phyloP scores from a whole-genome alignment of 2,888 invertebrate genomes.

The Caenorhabditis drosophilae region DNA sequence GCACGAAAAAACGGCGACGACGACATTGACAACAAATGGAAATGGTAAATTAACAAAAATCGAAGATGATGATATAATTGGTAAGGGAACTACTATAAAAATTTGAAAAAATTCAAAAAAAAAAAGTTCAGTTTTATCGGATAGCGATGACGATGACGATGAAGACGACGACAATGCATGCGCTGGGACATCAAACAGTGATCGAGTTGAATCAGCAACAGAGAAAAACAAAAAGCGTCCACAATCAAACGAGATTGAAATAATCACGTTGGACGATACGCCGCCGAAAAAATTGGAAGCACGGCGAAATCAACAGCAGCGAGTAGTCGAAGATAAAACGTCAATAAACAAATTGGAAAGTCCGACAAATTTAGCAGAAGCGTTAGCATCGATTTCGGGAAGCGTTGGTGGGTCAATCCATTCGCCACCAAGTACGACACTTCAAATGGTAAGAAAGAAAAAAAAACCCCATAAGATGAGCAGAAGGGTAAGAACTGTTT shows the following conservation, averaged over 20 bases:
- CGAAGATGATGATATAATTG: slow-evolving; percentile 19
- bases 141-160: slow-evolving; percentile 28
- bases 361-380: not conserved
- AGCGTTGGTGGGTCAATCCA: no score
- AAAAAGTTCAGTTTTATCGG: slow-evolving; percentile 14
- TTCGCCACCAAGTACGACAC: no score
- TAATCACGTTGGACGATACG: slow-evolving; percentile 38
- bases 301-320: not conserved
- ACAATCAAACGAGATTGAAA: slow-evolving; percentile 12
- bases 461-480: no score
- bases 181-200: no score
- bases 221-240: no score
- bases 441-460: no score
- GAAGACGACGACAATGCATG: no score
- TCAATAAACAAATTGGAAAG: no score
- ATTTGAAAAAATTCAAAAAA: not conserved
- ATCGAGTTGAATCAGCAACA: no score
- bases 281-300: slow-evolving; percentile 13
- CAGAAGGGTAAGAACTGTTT: no score
- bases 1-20: not conserved
- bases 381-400: not conserved
- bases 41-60: not conserved
- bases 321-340: no score
- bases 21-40: not conserved
- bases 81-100: slow-evolving; percentile 3